Evolutionary conservation across 2,888 invertebrate genomes (phyloP).

Genomic region (Yponomeuta evonymella): DNA sequence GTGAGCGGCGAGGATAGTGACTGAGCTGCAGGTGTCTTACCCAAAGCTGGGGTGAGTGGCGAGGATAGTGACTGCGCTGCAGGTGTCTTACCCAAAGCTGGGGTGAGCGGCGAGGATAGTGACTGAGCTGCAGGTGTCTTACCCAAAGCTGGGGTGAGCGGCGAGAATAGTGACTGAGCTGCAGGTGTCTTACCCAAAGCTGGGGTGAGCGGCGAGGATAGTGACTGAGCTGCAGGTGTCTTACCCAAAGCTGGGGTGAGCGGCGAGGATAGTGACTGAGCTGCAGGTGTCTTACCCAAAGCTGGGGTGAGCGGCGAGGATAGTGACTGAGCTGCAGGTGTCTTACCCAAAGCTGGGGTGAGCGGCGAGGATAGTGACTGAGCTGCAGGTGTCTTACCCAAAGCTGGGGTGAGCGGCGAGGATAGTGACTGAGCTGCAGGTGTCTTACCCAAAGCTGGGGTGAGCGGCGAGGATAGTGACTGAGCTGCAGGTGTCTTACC

Average conservation of each 20-base stretch:
- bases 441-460: conserved; percentile 86
- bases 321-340: too few species aligned
- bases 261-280: too few species aligned
- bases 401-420: conserved; percentile 96
- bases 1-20: too few species aligned
- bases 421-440: conserved; percentile 58
- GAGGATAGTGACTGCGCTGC: too few species aligned
- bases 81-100: too few species aligned
- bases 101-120: too few species aligned
- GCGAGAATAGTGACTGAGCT: conserved; percentile 28
- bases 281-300: conserved; percentile 66
- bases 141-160: too few species aligned
- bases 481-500: too few species aligned
- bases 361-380: too few species aligned
- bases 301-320: conserved; percentile 98
- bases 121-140: too few species aligned
- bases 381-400: conserved; percentile 79
- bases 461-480: conserved; percentile 88
- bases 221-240: conserved; percentile 80
- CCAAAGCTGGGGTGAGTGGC: conserved; percentile 94
- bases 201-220: conserved; percentile 97
- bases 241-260: not conserved
- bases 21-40: conserved; percentile 71
- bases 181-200: conserved; percentile 78
- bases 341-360: too few species aligned